Evolutionary conservation across 2,113 vertebrate species (phyloP), one percentile per base, ranked within the genome.

Genomic region (Hydropotes inermis): DNA sequence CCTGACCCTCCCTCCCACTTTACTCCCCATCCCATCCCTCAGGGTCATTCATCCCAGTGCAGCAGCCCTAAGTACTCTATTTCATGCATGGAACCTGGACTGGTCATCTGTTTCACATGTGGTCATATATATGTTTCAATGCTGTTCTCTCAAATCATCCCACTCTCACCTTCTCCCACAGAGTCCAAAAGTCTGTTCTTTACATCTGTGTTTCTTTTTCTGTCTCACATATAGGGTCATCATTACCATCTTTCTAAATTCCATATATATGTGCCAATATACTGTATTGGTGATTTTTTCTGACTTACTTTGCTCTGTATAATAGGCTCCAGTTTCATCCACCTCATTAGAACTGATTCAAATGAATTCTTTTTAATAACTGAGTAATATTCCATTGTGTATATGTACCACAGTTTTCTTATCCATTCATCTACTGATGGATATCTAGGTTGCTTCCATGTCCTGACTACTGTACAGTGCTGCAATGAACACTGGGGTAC

Each of bases 181-280:
- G 61, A 64, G 30, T 64, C 30, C 30, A n/a, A 64, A 64, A 64
- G 33, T 17, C 61, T n/a, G 61, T 4, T 64, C 61, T 33, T 9
- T n/a, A 64, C 61, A 64, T 64, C 15, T 33, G 61, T 64, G 61
- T 64, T 3, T 64, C 30, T n/a, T 64, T n/a, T 64, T 30, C 61
- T 64, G 15, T 64, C 30, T 64, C 15, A 1, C 61, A n/a, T n/a
- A 64, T 17, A 8, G 15, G 30, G 61, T 64, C 30, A n/a, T 64
- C 61, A n/a, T 33, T 64, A 64, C 15, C 61, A 64, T n/a, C 7
- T 64, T 64, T 64, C 61, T n/a, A n/a, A 64, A 64, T n/a, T 64
- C 15, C 61, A n/a, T 64, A n/a, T 4, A 64, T 64, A 64, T 64
- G 3, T 0, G 0, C 8, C n/a, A n/a, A 17, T n/a, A n/a, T n/a